These are phyloP conservation scores for Drosophila eohydei DNA, from an alignment of 2,888 invertebrate genomes.

Conservation along the genomic window DNA sequence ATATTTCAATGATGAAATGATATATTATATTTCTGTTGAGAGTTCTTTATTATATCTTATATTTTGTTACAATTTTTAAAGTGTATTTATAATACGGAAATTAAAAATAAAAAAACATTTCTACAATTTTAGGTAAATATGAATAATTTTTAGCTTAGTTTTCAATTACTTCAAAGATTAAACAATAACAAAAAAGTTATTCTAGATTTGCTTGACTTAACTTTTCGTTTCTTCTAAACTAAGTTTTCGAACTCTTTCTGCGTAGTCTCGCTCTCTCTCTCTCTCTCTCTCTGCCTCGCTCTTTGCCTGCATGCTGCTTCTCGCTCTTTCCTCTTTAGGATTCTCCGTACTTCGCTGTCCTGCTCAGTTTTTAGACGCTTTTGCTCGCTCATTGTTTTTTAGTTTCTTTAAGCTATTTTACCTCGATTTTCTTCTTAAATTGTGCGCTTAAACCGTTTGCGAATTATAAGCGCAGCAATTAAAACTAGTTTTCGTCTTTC, in stretches of 20 bases:
- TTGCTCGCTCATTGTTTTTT: background rate
- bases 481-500: conserved; percentile 1
- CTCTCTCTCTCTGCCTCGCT: background rate
- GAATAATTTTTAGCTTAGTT: background rate
- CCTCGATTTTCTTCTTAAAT: background rate
- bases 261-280: background rate
- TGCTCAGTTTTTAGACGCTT: background rate
- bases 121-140: background rate
- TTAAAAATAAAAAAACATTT: background rate
- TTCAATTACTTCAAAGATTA: background rate
- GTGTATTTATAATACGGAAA: background rate
- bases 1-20: background rate
- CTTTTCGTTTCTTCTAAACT: background rate
- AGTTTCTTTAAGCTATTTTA: background rate
- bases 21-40: background rate
- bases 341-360: background rate
- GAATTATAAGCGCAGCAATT: conserved; percentile 19
- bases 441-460: conserved; percentile 12
- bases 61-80: too few relatives aligned
- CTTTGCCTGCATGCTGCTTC: background rate
- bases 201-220: background rate
- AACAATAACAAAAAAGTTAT: background rate
- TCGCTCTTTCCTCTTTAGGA: background rate
- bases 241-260: background rate
- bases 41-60: background rate